Evolutionary conservation across 1,140 invertebrate genomes (phyloP), one percentile per base, ranked within the genome.

Genomic region (Fopius arisanus): DNA sequence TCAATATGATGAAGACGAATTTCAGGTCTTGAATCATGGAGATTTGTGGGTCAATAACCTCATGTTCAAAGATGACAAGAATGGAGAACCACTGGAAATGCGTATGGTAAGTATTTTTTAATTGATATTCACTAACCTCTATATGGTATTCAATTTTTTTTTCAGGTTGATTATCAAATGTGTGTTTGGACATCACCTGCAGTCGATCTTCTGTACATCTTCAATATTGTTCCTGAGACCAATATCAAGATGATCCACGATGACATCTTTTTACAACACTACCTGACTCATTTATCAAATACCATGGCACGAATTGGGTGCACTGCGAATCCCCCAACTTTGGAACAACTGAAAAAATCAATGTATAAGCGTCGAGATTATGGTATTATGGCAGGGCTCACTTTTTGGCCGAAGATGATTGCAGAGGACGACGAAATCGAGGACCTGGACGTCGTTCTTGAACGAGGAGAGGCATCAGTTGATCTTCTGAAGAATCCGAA

Each of bases 91-190:
- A 0, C 10, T 29, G 0, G 75, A 82, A 48, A 3, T 71, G 28
- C n/a, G 73, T 5, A 19, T 81, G 51, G 80, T 81, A 79, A 80
- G 59, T 65, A 67, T 14, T 66, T n/a, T 12, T 33, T 67, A 12
- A 69, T n/a, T 54, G 31, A 43, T 7, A 43, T 3, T 16, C 41
- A 43, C 14, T 14, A 12, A 5, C 14, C 41, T 12, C 14, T 5
- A 14, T 43, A 10, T 6, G 4, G 33, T 14, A 12, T 69, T 69
- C 9, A 37, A 51, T 37, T 59, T 23, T n/a, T 26, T 40, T 62
- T 79, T 79, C 63, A 86, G 83, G 75, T 89, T 14, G 88, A 90
- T 70, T 90, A 84, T 74, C 89, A 90, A 81, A 80, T 87, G 73
- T 43, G 72, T n/a, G 77, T 86, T 16, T 86, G 84, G 48, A 81